Percentiles rank a stretch among this genome's conserved stretches.
Evolutionary conservation across 2,113 vertebrate species (phyloP).

Genomic region (Halichoeres trimaculatus): DNA sequence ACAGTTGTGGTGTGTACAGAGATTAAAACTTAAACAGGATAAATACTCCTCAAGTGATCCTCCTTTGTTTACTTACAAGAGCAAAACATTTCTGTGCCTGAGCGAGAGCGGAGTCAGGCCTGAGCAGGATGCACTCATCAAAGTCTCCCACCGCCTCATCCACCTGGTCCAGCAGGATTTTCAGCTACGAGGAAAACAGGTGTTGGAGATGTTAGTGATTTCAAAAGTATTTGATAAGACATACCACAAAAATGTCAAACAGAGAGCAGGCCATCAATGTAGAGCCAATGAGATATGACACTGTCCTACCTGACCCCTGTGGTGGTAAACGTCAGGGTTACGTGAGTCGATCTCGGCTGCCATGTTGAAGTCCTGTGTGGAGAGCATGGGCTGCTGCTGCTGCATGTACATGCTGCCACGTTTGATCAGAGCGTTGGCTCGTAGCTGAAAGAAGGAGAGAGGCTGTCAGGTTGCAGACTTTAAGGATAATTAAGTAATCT

Average conservation of each 20-base stretch:
- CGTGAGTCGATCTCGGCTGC: slow-evolving; percentile 93
- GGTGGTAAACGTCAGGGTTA: slow-evolving; percentile 98
- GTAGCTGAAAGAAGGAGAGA: slow-evolving; percentile 77
- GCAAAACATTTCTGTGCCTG: slow-evolving; percentile 99
- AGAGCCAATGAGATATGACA: neutral
- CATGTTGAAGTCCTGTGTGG: slow-evolving; percentile 97
- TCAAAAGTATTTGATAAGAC: no score
- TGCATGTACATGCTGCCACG: slow-evolving; percentile 99
- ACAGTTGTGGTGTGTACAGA: neutral
- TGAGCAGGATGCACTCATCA: slow-evolving; percentile 95
- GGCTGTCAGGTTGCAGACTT: neutral
- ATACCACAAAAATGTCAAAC: neutral
- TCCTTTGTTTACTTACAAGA: slow-evolving; percentile 83
- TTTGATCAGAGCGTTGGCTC: slow-evolving; percentile 97
- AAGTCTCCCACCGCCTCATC: slow-evolving; percentile 98
- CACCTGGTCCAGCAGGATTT: slow-evolving; percentile 98
- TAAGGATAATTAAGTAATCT: no score
- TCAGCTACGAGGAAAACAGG: slow-evolving; percentile 84
- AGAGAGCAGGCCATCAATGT: no score
- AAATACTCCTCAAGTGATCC: neutral
- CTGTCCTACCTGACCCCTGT: slow-evolving; percentile 91
- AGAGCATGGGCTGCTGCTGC: slow-evolving; percentile 92
- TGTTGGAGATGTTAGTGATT: neutral
- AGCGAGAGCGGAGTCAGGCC: slow-evolving; percentile 96
- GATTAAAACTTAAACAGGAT: neutral